These are phyloP conservation scores for Phengaris arion DNA, from an alignment of 2,888 invertebrate genomes.

Conservation along the genomic window DNA sequence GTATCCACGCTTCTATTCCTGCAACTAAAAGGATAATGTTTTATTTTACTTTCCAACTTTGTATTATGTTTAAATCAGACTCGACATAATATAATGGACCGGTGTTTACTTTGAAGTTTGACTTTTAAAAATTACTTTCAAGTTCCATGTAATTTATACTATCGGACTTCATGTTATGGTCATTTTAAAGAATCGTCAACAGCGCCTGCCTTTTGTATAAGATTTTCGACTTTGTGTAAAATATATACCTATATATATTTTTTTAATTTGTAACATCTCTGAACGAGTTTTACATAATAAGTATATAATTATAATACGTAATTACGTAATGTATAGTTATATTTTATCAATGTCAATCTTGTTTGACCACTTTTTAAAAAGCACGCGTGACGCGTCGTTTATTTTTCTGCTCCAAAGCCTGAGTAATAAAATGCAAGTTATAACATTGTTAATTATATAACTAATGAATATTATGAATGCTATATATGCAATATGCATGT, in stretches of 20 bases:
- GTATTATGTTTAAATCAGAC: background rate
- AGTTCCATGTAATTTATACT: background rate
- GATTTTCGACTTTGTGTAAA: background rate
- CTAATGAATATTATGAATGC: background rate
- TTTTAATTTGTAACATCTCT: too few species aligned
- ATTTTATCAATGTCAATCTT: background rate
- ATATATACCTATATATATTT: too few species aligned
- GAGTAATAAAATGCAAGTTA: conserved; percentile 7
- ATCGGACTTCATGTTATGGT: background rate
- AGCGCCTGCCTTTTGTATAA: background rate
- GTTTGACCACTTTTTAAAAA: background rate
- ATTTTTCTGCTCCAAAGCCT: conserved; percentile 12
- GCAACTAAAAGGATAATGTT: conserved; percentile 39
- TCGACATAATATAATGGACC: background rate
- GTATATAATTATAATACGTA: too few species aligned
- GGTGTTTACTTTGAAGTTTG: background rate
- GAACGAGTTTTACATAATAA: too few species aligned
- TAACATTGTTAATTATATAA: conserved; percentile 1
- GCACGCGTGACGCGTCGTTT: background rate
- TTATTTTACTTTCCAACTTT: conserved; percentile 33
- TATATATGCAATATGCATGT: background rate
- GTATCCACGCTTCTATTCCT: conserved; percentile 37
- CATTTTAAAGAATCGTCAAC: background rate
- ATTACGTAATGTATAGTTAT: background rate
- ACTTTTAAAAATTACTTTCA: background rate